These are phyloP conservation scores for Brachionichthys hirsutus DNA, from an alignment of 2,113 vertebrate species.

Conservation along the genomic window DNA sequence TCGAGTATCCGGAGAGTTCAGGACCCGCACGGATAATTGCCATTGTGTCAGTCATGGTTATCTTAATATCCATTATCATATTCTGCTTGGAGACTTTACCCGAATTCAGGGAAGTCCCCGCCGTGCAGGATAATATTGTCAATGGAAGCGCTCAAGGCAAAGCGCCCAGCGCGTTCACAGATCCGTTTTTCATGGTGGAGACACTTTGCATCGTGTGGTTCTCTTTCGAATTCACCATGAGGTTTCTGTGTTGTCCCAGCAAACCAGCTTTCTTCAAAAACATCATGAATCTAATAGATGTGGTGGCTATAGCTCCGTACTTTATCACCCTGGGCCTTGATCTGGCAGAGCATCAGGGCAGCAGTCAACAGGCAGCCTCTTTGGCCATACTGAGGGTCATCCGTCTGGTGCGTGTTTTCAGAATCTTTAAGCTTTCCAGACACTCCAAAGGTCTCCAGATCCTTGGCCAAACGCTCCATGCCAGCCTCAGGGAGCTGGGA, in stretches of 20 bases:
- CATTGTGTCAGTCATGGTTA: slow-evolving; percentile 87
- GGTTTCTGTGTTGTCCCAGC: slow-evolving; percentile 90
- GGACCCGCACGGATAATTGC: slow-evolving; percentile 84
- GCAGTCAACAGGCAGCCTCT: slow-evolving; percentile 89
- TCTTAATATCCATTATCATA: slow-evolving; percentile 88
- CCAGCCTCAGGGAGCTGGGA: slow-evolving; percentile 90
- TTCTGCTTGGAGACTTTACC: slow-evolving; percentile 91
- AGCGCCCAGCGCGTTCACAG: slow-evolving; percentile 78
- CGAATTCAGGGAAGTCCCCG: slow-evolving; percentile 82
- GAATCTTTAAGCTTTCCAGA: slow-evolving; percentile 94
- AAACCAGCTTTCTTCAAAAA: slow-evolving; percentile 89
- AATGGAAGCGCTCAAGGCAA: slow-evolving; percentile 64
- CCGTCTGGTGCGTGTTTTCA: slow-evolving; percentile 90
- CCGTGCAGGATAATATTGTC: slow-evolving; percentile 26
- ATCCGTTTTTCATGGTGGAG: slow-evolving; percentile 93
- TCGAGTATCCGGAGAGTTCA: slow-evolving; percentile 90
- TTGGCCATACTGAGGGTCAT: slow-evolving; percentile 91
- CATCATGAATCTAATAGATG: slow-evolving; percentile 91
- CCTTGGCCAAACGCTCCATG: slow-evolving; percentile 88
- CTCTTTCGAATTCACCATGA: slow-evolving; percentile 88
- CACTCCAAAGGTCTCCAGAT: slow-evolving; percentile 96
- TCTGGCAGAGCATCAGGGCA: slow-evolving; percentile 83
- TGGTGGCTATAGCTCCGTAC: slow-evolving; percentile 90
- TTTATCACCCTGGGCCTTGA: slow-evolving; percentile 90
- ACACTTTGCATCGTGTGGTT: slow-evolving; percentile 95